Conservation (phyloP, 2,797 vertebrate genomes). For the Chaenodraco wilsoni region DNA sequence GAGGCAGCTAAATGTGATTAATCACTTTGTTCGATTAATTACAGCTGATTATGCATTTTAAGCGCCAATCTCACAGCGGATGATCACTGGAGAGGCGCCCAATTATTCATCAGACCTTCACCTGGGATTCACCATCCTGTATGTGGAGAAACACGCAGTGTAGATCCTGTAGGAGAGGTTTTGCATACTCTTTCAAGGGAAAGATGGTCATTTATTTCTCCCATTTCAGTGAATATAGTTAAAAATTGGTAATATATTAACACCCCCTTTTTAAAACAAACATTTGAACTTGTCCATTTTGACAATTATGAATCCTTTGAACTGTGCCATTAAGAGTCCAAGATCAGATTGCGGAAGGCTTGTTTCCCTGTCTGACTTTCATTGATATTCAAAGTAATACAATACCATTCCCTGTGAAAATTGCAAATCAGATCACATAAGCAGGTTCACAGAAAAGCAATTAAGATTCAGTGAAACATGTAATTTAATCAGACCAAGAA, state of each 20-base stretch:
- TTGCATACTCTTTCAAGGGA: not conserved
- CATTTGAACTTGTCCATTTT: conserved; percentile 47
- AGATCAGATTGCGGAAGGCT: conserved; percentile 56
- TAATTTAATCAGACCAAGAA: conserved; percentile 88
- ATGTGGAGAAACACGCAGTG: not conserved
- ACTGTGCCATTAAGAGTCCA: conserved; percentile 59
- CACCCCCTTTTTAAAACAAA: conserved; percentile 46
- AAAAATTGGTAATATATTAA: conserved; percentile 32
- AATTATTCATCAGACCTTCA: conserved; percentile 56
- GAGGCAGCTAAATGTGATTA: conserved; percentile 91
- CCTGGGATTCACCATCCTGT: conserved; percentile 35
- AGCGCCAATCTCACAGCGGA: conserved; percentile 67
- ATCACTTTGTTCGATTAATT: conserved; percentile 88
- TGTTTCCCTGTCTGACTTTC: conserved; percentile 70
- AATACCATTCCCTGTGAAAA: conserved; percentile 81
- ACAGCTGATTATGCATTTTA: conserved; percentile 79
- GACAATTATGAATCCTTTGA: conserved; percentile 55
- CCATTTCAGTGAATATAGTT: conserved; percentile 24
- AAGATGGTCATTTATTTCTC: not conserved
- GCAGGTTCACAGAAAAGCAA: conserved; percentile 86
- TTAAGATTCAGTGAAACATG: conserved; percentile 91
- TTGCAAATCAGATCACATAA: conserved; percentile 86
- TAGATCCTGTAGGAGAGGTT: conserved; percentile 1
- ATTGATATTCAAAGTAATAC: conserved; percentile 71
- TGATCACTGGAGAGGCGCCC: conserved; percentile 58